A percentile compares a stretch with the other conserved stretches of the same genome.
Conservation (phyloP, 2,797 vertebrate species). For the Diceros bicornis region DNA sequence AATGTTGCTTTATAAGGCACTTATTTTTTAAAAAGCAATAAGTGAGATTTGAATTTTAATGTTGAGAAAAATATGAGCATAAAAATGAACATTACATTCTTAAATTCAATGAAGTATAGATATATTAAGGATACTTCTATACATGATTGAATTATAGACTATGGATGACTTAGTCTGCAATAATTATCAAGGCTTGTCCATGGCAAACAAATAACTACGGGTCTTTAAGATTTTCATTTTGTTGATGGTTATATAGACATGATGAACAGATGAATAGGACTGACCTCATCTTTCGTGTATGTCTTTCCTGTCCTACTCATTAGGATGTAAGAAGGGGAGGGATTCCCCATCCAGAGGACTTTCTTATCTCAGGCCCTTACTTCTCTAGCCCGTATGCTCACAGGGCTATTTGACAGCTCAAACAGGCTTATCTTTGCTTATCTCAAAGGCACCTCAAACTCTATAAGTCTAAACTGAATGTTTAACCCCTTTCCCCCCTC, state of each 20-base stretch:
- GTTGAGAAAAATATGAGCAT: conserved; percentile 31
- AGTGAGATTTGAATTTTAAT: conserved; percentile 63
- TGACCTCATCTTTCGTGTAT: conserved; percentile 15
- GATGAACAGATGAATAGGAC: not conserved
- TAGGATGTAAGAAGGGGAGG: not conserved
- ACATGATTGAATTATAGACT: not conserved
- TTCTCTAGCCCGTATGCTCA: not conserved
- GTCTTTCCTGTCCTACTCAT: conserved; percentile 1
- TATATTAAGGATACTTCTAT: conserved; percentile 11
- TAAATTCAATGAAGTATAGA: conserved; percentile 35
- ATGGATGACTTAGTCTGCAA: not conserved
- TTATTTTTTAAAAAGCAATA: not conserved
- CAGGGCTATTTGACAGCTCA: not conserved
- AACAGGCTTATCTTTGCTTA: not conserved
- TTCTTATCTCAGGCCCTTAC: not conserved
- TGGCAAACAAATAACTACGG: conserved; percentile 14
- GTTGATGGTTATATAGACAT: not conserved
- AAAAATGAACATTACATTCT: conserved; percentile 30
- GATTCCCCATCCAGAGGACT: not conserved
- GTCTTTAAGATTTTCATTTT: not conserved
- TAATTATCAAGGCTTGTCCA: conserved; percentile 32
- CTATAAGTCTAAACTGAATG: not conserved
- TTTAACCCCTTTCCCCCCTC: not conserved
- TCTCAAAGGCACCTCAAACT: conserved; percentile 25
- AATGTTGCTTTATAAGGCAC: conserved; percentile 57